Evolutionary conservation across 2,888 invertebrate genomes (phyloP).

Genomic region (Cabera pusaria): DNA sequence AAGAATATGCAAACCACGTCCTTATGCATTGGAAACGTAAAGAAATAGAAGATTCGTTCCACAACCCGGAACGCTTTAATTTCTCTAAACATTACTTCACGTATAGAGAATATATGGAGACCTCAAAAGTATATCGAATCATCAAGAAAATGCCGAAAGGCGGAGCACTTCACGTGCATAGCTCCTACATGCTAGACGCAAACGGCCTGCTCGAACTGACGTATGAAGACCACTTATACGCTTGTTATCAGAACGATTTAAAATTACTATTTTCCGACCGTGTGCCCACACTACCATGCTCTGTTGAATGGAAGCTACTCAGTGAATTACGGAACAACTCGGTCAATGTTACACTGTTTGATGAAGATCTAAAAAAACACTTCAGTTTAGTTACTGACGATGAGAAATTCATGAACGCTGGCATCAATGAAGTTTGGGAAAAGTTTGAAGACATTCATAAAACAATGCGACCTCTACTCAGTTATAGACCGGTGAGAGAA

Average conservation of each 20-base stretch:
- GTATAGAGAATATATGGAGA: conserved; percentile 81
- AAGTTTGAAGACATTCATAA: conserved; percentile 80
- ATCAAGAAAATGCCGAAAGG: conserved; percentile 90
- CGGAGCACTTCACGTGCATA: conserved; percentile 87
- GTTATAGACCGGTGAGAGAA: conserved; percentile 85
- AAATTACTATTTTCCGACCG: conserved; percentile 60
- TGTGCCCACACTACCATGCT: conserved; percentile 56
- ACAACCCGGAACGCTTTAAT: conserved; percentile 78
- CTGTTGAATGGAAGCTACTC: conserved; percentile 73
- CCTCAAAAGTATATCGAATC: conserved; percentile 86
- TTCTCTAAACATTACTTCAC: conserved; percentile 87
- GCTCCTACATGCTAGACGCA: conserved; percentile 84
- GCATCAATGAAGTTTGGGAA: conserved; percentile 84
- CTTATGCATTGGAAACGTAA: conserved; percentile 81
- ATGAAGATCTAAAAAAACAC: conserved; percentile 74
- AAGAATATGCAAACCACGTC: conserved; percentile 77
- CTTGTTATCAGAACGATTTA: conserved; percentile 62
- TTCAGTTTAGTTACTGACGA: conserved; percentile 80
- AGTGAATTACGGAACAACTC: conserved; percentile 69
- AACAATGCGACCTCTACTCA: conserved; percentile 78
- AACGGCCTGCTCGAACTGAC: conserved; percentile 85
- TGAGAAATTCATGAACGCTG: conserved; percentile 54
- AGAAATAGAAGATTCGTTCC: conserved; percentile 77
- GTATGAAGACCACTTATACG: conserved; percentile 84
- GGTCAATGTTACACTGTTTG: conserved; percentile 70